Evolutionary conservation across 2,888 invertebrate genomes (phyloP).

Genomic region (Agrochola litura): DNA sequence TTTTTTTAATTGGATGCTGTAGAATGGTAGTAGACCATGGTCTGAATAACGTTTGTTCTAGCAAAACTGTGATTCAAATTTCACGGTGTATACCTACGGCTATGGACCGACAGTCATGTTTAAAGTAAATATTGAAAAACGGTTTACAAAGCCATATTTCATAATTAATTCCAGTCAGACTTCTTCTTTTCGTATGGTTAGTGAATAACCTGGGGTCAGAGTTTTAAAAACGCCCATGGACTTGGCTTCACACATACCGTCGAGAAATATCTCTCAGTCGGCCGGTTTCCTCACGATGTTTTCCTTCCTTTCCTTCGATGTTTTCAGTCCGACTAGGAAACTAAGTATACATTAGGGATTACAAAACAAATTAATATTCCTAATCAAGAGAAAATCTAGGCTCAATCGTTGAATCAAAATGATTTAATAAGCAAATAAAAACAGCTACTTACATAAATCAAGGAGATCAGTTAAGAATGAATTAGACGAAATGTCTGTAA

Average conservation of each 20-base stretch:
- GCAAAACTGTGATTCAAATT: too few species aligned
- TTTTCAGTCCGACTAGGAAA: neutral
- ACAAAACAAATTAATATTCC: neutral
- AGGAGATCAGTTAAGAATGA: constrained; percentile 65
- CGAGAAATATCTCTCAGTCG: too few species aligned
- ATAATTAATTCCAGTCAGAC: neutral
- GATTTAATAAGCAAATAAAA: constrained; percentile 35
- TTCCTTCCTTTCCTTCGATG: too few species aligned
- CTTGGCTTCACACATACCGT: too few species aligned
- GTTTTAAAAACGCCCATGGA: too few species aligned
- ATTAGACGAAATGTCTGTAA: constrained; percentile 67
- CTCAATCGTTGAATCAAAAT: constrained; percentile 18
- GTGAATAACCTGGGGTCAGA: too few species aligned
- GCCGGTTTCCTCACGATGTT: too few species aligned
- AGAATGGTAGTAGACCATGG: too few species aligned
- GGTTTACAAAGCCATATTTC: neutral
- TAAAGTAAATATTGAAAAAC: neutral
- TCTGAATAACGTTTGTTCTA: too few species aligned
- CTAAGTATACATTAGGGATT: neutral
- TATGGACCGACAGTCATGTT: neutral
- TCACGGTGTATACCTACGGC: too few species aligned
- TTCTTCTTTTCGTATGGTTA: too few species aligned
- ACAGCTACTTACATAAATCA: constrained; percentile 44
- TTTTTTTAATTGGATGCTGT: too few species aligned
- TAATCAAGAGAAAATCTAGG: constrained; percentile 27